Conservation (phyloP, 30 jellyfish, hydroid and myxozoan genomes). For the Cassiopea xamachana region DNA sequence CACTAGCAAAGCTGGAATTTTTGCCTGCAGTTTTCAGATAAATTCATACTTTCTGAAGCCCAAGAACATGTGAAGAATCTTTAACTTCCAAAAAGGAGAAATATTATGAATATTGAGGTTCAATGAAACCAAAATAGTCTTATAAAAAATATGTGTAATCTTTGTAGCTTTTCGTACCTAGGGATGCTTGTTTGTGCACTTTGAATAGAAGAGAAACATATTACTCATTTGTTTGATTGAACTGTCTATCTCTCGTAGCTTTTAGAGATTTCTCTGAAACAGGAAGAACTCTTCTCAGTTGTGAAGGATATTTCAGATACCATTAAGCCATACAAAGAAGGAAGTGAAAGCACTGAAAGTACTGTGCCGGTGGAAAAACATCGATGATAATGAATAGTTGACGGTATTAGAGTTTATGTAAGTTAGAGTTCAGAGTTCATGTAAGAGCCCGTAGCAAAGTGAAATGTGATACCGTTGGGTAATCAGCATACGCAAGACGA, state of each 20-base stretch:
- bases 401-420: not conserved
- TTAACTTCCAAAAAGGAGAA: too few species aligned
- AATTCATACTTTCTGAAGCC: too few species aligned
- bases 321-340: not conserved
- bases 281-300: slow-evolving; percentile 26
- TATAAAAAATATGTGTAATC: too few species aligned
- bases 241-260: not conserved
- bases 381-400: not conserved
- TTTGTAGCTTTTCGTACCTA: too few species aligned
- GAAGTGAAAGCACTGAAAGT: not conserved
- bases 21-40: too few species aligned
- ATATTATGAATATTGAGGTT: too few species aligned
- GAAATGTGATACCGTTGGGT: too few species aligned
- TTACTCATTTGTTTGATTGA: not conserved
- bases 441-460: too few species aligned
- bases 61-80: too few species aligned
- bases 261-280: slow-evolving; percentile 9
- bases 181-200: not conserved
- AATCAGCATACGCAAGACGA: too few species aligned
- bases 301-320: slow-evolving; percentile 18
- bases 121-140: too few species aligned
- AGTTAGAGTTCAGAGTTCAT: not conserved
- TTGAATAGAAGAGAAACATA: not conserved
- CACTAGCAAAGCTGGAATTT: too few species aligned
- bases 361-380: not conserved